Base-by-base conservation (phyloP, 23 tunicate genomes). In the Corella eumyota region DNA sequence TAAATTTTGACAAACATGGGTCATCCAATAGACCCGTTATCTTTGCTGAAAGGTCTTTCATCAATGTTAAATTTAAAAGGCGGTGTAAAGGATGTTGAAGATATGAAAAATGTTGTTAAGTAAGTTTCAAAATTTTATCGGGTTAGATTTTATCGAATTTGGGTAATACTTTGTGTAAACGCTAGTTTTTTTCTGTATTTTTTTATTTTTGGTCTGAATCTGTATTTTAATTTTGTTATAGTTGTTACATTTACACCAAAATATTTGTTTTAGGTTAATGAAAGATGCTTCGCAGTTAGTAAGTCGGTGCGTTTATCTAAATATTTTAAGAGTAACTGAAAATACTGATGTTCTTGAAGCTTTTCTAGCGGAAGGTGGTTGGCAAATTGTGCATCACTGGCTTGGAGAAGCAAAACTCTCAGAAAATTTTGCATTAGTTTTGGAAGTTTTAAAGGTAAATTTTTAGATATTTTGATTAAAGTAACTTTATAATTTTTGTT, bases 261-360 rank as follows among this genome's bases (percentile, higher is more conserved):
- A 9, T 40, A 27, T 56, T 57, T 31, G 38, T 60, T 17, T 19
- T 34, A 82, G 92, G 61, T 36, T 60, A 29, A 82, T 82, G 92
- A 67, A 75, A 61, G 60, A 57, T 47, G 50, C 69, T 25, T 56
- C 62, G 36, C 66, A 69, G 45, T 64, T 84, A 28, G 94, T 84
- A 9, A 81, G 83, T 48, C 85, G 85, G n/a, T 85, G 95, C 60
- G 81, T 85, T 3, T 85, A 77, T 40, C 37, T 85, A 32, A 85
- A 78, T 38, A 71, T 85, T 7, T 46, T 85, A 3, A 65, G 80
- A 22, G 77, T 77, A 5, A 85, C 95, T 47, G 71, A 71, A 31
- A 20, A 29, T 25, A 24, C 57, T 3, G 84, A 76, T 7, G 21
- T 77, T 11, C 61, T 85, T 5, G 74, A 77, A 28, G 65, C 65